A percentile compares a stretch with the other conserved stretches of the same genome.
Conservation (phyloP, 2,797 vertebrate species). For the Nasua narica region DNA sequence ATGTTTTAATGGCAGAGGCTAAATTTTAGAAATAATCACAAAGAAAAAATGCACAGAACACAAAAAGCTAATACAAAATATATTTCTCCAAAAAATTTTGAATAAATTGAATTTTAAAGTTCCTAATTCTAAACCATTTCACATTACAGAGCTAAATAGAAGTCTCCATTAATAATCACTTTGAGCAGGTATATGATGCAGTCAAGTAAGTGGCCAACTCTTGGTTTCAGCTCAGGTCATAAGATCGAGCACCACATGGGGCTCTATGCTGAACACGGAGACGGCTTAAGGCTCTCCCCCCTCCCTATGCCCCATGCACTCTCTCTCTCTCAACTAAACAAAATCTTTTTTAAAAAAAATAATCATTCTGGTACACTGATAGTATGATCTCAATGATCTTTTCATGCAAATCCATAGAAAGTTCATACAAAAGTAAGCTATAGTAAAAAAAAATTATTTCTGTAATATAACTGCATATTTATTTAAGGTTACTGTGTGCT, state of each 20-base stretch:
- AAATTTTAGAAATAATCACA: slow-evolving; percentile 19
- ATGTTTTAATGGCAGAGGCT: background rate
- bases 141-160: background rate
- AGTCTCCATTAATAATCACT: background rate
- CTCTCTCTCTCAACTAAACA: background rate
- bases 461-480: background rate
- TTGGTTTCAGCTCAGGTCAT: background rate
- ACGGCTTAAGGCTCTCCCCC: background rate
- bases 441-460: background rate
- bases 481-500: background rate
- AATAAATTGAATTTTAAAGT: slow-evolving; percentile 6
- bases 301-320: background rate
- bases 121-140: slow-evolving; percentile 18
- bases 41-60: background rate
- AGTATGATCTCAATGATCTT: slow-evolving; percentile 1
- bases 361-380: background rate
- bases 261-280: background rate
- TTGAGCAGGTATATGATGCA: background rate
- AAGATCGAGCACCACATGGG: background rate
- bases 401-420: slow-evolving; percentile 30
- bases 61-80: slow-evolving; percentile 30
- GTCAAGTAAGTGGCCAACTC: background rate
- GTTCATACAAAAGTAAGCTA: background rate
- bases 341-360: background rate
- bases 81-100: background rate